A percentile compares a stretch with the other conserved stretches of the same genome.
phyloP scores from a whole-genome alignment of 1,140 invertebrate species.

The Hyles vespertilio region DNA sequence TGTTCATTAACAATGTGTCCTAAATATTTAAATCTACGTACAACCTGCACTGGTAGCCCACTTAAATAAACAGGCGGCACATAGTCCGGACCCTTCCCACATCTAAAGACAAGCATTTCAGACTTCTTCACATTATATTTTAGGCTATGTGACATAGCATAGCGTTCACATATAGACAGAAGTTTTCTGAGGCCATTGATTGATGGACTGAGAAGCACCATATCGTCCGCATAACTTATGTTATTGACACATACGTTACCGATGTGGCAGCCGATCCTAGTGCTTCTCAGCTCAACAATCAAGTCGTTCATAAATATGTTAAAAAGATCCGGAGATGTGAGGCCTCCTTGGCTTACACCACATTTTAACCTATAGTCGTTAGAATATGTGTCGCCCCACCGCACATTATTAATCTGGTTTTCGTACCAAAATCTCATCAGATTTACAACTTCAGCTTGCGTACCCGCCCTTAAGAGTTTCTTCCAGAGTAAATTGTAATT shows the following conservation, averaged over 20 bases:
- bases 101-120: background rate
- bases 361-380: background rate
- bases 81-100: background rate
- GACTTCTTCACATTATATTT: background rate
- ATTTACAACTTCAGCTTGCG: background rate
- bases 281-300: slow-evolving; percentile 2
- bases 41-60: background rate
- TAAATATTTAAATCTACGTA: slow-evolving; percentile 9
- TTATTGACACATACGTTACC: no score
- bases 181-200: background rate
- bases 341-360: background rate
- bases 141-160: background rate
- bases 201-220: background rate
- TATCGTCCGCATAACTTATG: no score
- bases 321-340: slow-evolving; percentile 4
- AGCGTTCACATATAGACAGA: background rate
- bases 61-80: background rate
- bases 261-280: no score
- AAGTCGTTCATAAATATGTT: background rate
- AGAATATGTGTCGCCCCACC: background rate
- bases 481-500: background rate
- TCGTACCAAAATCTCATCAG: background rate
- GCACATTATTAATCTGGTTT: background rate
- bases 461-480: background rate
- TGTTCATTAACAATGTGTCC: no score